Evolutionary conservation across 2,797 vertebrate species (phyloP).

Genomic region (Chaetodon trifasciatus): DNA sequence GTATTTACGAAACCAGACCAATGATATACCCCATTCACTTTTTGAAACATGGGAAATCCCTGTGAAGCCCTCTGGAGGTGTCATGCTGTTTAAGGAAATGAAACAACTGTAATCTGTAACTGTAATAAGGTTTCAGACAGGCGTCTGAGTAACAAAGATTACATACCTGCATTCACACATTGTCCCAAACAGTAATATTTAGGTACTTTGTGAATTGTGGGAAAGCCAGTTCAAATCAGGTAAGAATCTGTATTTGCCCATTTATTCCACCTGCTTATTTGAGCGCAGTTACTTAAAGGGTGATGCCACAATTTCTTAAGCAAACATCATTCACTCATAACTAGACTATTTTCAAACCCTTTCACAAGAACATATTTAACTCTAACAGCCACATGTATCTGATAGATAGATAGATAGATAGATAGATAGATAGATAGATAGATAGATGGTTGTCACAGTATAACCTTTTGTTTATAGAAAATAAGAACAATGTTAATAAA

Average conservation of each 20-base stretch:
- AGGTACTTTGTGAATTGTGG: neutral
- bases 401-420: too few species aligned
- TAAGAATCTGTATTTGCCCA: neutral
- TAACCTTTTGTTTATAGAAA: neutral
- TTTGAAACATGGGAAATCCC: neutral
- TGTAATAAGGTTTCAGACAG: neutral
- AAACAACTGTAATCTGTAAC: neutral
- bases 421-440: too few species aligned
- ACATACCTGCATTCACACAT: neutral
- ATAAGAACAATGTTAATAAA: too few species aligned
- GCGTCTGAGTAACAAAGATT: neutral
- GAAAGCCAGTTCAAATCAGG: neutral
- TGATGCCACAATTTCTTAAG: neutral
- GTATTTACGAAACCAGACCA: neutral
- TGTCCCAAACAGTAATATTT: neutral
- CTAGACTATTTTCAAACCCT: neutral
- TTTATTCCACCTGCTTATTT: neutral
- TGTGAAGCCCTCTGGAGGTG: neutral
- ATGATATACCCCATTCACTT: neutral
- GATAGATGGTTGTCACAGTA: too few species aligned
- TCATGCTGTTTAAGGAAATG: neutral
- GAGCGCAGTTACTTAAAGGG: neutral
- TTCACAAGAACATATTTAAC: neutral
- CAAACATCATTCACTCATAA: neutral
- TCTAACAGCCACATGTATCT: neutral